Conservation (phyloP, 2,888 invertebrate species). For the Lasioglossum lativentre region DNA sequence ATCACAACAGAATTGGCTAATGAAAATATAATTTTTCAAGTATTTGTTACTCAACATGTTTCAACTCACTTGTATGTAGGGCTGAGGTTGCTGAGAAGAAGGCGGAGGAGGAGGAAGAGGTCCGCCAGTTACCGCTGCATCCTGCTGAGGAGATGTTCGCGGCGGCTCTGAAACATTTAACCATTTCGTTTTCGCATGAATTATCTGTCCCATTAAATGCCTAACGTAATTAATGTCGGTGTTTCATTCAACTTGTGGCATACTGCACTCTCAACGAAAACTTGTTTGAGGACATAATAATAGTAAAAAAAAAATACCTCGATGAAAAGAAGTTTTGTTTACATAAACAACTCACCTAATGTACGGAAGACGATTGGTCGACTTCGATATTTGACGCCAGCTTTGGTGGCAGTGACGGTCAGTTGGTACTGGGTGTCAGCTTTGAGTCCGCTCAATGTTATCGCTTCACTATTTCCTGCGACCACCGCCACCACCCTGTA, state of each 20-base stretch:
- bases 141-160: constrained; percentile 91
- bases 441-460: constrained; percentile 92
- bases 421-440: constrained; percentile 96
- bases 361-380: constrained; percentile 96
- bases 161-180: constrained; percentile 89
- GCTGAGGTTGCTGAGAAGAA: constrained; percentile 80
- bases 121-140: constrained; percentile 86
- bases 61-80: constrained; percentile 81
- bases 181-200: too few species aligned
- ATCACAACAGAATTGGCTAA: neutral
- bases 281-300: too few species aligned
- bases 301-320: too few species aligned
- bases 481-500: constrained; percentile 97
- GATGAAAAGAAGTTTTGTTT: neutral
- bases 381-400: constrained; percentile 93
- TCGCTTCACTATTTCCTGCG: constrained; percentile 95
- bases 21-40: neutral
- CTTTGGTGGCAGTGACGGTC: constrained; percentile 93
- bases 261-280: too few species aligned
- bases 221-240: neutral
- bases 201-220: neutral
- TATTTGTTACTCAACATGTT: neutral
- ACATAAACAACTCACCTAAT: constrained; percentile 87
- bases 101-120: constrained; percentile 84
- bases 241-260: neutral